phyloP scores from a whole-genome alignment of 1,140 invertebrate species.

The Drosophila ercepeae region DNA sequence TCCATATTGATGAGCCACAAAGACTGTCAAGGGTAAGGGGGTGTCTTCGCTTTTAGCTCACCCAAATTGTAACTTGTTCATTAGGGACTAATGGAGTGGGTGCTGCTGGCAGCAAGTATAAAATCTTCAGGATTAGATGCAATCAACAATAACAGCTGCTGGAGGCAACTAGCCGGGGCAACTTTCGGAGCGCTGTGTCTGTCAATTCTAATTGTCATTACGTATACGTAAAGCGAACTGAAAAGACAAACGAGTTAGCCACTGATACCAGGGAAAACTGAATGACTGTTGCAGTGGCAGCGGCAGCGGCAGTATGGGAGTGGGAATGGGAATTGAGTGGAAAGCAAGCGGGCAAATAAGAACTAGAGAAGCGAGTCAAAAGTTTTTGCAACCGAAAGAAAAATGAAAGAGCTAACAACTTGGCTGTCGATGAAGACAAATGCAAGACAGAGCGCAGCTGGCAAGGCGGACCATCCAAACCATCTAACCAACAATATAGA shows the following conservation, averaged over 20 bases:
- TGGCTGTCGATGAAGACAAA: constrained; percentile 82
- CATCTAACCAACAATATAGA: constrained; percentile 28
- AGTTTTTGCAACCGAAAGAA: constrained; percentile 70
- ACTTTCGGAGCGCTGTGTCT: constrained; percentile 64
- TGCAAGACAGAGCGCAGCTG: constrained; percentile 58
- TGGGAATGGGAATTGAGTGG: constrained; percentile 41
- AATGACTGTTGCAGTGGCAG: constrained; percentile 33
- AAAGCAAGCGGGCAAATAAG: constrained; percentile 37
- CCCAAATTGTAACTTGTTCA: constrained; percentile 54
- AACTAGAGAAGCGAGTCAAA: constrained; percentile 28
- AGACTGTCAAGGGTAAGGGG: neutral
- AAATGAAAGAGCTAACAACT: constrained; percentile 78
- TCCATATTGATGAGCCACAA: constrained; percentile 7
- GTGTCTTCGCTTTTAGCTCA: neutral
- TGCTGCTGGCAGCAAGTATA: constrained; percentile 57
- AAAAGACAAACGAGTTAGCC: constrained; percentile 80
- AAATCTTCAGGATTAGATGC: constrained; percentile 78
- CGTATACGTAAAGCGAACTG: constrained; percentile 76
- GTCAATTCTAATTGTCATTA: constrained; percentile 83
- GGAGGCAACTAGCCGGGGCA: constrained; percentile 50
- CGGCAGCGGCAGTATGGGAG: neutral
- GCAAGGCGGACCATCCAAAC: constrained; percentile 16
- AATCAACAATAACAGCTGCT: constrained; percentile 77
- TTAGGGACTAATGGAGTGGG: constrained; percentile 65
- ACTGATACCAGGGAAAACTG: constrained; percentile 58